Evolutionary conservation across 2,113 vertebrate species (phyloP).

Genomic region (Leptocoma aspasia): DNA sequence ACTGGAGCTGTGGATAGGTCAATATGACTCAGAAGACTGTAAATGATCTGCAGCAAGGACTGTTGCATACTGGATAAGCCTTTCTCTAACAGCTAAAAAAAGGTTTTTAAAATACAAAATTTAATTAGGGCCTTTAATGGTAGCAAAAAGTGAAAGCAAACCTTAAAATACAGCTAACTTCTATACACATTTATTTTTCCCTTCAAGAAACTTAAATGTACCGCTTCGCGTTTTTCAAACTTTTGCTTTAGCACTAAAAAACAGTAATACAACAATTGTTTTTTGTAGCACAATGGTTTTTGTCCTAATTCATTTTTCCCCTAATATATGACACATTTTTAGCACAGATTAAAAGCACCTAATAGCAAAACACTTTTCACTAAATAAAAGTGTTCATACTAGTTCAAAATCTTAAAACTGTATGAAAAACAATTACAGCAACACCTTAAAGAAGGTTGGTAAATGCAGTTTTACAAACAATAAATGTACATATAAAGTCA

Average conservation of each 20-base stretch:
- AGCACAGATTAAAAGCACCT: not conserved
- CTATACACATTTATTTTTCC: not conserved
- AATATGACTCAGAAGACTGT: constrained; percentile 93
- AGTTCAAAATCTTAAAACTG: not conserved
- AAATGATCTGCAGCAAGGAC: constrained; percentile 93
- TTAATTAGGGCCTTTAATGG: not conserved
- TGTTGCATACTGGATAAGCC: constrained; percentile 96
- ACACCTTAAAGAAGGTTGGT: not conserved
- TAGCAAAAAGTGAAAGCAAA: not conserved
- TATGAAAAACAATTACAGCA: not conserved
- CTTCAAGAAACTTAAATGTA: not conserved
- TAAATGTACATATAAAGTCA: not conserved
- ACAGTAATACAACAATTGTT: not conserved
- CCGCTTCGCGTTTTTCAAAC: not conserved
- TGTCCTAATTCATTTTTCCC: not conserved
- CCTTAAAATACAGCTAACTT: not conserved
- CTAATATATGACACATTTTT: not conserved
- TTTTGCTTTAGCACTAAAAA: not conserved
- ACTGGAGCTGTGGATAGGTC: constrained; percentile 93
- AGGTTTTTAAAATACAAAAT: not conserved
- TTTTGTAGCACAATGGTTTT: not conserved
- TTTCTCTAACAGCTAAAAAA: constrained; percentile 89
- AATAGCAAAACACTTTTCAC: not conserved
- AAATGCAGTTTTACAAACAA: not conserved
- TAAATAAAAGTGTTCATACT: not conserved